phyloP scores from a whole-genome alignment of 2,797 vertebrate genomes.

The Typhlichthys eigenmanni region DNA sequence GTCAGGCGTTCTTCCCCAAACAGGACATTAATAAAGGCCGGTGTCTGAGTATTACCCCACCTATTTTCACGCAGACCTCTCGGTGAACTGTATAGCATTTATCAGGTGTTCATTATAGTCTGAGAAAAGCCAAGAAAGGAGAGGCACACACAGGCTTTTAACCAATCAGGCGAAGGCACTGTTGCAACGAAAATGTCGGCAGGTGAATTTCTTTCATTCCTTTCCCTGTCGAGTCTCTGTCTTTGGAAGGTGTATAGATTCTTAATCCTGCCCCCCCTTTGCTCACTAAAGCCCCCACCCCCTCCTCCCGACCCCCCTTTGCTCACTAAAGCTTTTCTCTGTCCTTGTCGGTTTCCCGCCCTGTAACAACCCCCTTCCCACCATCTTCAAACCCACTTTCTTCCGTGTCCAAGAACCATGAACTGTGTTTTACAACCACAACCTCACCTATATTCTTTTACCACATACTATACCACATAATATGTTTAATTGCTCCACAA shows the following conservation, averaged over 20 bases:
- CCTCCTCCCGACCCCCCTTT: constrained; percentile 27
- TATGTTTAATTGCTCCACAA: constrained; percentile 4
- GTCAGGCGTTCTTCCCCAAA: constrained; percentile 1
- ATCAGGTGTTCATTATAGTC: constrained; percentile 5
- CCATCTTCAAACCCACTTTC: constrained; percentile 36
- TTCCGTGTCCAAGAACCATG: constrained; percentile 26
- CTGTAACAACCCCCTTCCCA: constrained; percentile 51
- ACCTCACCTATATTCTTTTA: constrained; percentile 28
- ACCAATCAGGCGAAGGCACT: constrained; percentile 29
- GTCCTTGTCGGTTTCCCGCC: constrained; percentile 51
- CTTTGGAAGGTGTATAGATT: constrained; percentile 30
- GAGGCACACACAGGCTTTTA: constrained; percentile 10
- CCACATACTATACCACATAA: constrained; percentile 2
- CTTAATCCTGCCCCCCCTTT: constrained; percentile 22
- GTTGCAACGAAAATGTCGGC: constrained; percentile 50
- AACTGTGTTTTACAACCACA: constrained; percentile 20
- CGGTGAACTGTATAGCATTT: constrained; percentile 29
- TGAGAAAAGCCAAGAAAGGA: constrained; percentile 6
- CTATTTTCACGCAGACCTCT: constrained; percentile 27
- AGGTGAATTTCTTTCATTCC: constrained; percentile 52
- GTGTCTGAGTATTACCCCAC: constrained; percentile 18
- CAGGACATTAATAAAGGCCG: constrained; percentile 31
- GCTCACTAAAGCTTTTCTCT: constrained; percentile 53
- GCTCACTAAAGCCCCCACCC: constrained; percentile 1
- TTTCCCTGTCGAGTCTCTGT: constrained; percentile 6